Evolutionary conservation across 2,113 vertebrate genomes (phyloP).

Genomic region (Microcebus lehilahytsara): DNA sequence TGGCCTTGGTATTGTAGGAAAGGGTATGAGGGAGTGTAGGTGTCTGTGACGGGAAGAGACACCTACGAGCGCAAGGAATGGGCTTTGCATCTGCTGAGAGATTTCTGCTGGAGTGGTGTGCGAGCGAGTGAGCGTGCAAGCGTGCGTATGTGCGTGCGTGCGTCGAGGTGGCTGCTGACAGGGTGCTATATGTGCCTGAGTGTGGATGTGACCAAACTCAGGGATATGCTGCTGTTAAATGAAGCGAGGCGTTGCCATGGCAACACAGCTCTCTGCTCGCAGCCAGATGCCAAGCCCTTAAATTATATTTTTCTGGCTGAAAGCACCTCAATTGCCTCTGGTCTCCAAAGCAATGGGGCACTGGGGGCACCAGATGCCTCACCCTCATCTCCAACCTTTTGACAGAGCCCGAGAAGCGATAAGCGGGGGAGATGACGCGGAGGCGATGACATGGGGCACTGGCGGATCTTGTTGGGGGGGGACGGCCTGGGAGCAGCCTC

Average conservation of each 20-base stretch:
- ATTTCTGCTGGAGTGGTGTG: not conserved
- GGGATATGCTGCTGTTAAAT: conserved; percentile 79
- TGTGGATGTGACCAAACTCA: conserved; percentile 57
- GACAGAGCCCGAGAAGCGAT: conserved; percentile 36
- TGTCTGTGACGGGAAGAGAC: not conserved
- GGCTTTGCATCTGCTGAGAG: not conserved
- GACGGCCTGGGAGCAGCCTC: not conserved
- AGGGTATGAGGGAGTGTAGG: not conserved
- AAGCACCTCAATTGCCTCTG: conserved; percentile 41
- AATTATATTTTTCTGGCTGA: conserved; percentile 65
- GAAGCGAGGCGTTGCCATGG: conserved; percentile 80
- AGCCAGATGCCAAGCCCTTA: conserved; percentile 75
- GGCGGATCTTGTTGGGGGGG: not conserved
- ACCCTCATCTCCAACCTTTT: conserved; percentile 28
- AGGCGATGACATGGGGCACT: not conserved
- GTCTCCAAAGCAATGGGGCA: conserved; percentile 57
- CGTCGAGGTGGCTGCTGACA: not conserved
- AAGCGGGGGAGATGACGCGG: not conserved
- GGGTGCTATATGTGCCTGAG: conserved; percentile 40
- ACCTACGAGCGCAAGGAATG: not conserved
- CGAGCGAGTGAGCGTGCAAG: not conserved
- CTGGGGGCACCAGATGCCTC: conserved; percentile 48
- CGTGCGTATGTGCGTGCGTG: not conserved
- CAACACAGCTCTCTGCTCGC: conserved; percentile 67
- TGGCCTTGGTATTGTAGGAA: not conserved